Evolutionary conservation across 2,113 vertebrate species (phyloP).

Genomic region (Anas platyrhynchos): DNA sequence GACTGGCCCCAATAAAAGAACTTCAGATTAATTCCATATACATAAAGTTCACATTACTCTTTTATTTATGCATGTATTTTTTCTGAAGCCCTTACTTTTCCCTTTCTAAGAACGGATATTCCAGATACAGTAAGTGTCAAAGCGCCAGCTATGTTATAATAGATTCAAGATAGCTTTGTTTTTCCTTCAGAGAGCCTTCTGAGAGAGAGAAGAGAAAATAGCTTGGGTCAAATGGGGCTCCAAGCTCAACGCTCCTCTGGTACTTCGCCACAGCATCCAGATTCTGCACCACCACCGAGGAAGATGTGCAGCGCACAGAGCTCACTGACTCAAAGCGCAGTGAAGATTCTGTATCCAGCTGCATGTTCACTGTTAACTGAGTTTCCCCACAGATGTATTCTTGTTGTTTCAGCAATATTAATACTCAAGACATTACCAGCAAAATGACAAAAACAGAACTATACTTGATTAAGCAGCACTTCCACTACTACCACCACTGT

Average conservation of each 20-base stretch:
- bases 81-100: background rate
- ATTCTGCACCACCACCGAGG: fast-evolving
- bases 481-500: background rate
- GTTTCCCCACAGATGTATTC: background rate
- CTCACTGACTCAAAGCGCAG: too few relatives aligned
- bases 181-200: background rate
- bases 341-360: background rate
- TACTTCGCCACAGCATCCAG: fast-evolving
- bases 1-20: background rate
- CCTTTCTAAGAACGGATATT: background rate
- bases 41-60: background rate
- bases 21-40: background rate
- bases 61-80: background rate
- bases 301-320: too few relatives aligned
- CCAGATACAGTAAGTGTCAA: background rate
- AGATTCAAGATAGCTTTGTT: background rate
- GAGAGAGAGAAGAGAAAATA: background rate
- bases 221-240: fast-evolving
- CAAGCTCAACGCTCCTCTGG: fast-evolving
- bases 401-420: background rate
- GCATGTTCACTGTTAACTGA: fast-evolving
- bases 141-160: background rate
- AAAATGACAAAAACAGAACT: background rate
- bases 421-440: background rate
- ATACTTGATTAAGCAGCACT: background rate